Conservation (phyloP, 1,140 invertebrate species). For the Phortica variegata region DNA sequence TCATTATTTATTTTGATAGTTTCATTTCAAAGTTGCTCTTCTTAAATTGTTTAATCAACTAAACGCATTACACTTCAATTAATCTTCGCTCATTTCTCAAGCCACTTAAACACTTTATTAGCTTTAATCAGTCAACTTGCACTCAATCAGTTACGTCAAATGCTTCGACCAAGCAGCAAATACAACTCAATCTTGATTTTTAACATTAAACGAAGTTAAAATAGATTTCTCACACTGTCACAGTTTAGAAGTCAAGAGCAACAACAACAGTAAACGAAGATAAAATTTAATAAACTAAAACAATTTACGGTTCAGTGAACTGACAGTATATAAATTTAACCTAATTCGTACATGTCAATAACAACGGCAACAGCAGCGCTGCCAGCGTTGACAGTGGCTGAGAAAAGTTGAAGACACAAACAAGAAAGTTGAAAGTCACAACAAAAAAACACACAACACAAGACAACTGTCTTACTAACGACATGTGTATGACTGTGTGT, state of each 20-base stretch:
- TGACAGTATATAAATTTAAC: slow-evolving; percentile 57
- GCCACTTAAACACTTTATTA: too few species aligned
- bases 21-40: too few species aligned
- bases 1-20: too few species aligned
- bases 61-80: too few species aligned
- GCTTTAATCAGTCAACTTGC: too few species aligned
- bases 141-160: too few species aligned
- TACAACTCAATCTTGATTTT: slow-evolving; percentile 41
- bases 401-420: slow-evolving; percentile 24
- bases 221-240: slow-evolving; percentile 18
- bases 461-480: not conserved
- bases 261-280: slow-evolving; percentile 2
- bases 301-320: slow-evolving; percentile 55
- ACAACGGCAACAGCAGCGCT: slow-evolving; percentile 33
- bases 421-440: too few species aligned
- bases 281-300: slow-evolving; percentile 55
- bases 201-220: slow-evolving; percentile 46
- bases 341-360: slow-evolving; percentile 57
- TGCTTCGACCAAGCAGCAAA: too few species aligned
- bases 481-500: too few species aligned
- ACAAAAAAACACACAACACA: not conserved
- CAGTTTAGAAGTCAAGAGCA: not conserved
- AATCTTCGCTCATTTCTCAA: too few species aligned
- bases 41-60: too few species aligned
- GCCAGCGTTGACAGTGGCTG: slow-evolving; percentile 2